Conservation (phyloP, 2,888 invertebrate genomes). For the Drosophila anceps region DNA sequence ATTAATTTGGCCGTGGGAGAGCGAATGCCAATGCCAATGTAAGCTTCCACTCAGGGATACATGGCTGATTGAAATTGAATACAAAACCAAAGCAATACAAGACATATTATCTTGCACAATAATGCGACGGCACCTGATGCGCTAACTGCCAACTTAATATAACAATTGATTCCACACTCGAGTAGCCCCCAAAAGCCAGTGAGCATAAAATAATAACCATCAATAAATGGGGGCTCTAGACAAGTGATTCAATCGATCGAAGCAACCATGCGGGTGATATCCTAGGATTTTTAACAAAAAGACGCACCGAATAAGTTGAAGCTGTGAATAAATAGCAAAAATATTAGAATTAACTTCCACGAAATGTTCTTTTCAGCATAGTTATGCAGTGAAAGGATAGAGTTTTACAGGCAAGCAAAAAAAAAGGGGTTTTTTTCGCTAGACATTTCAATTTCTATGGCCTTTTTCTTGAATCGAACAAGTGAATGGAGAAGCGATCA, state of each 20-base stretch:
- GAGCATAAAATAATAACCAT: slow-evolving; percentile 3
- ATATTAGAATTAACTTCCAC: slow-evolving; percentile 69
- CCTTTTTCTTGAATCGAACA: slow-evolving; percentile 37
- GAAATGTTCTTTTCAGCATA: slow-evolving; percentile 60
- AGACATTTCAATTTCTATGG: slow-evolving; percentile 46
- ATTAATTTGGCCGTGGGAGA: slow-evolving; percentile 58
- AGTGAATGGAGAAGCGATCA: slow-evolving; percentile 59
- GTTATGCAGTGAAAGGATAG: slow-evolving; percentile 13
- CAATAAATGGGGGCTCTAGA: slow-evolving; percentile 46
- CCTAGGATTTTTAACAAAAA: slow-evolving; percentile 34
- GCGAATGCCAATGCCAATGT: slow-evolving; percentile 27
- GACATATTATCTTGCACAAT: slow-evolving; percentile 54
- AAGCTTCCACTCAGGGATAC: slow-evolving; percentile 65
- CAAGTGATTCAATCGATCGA: slow-evolving; percentile 44
- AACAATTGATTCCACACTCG: slow-evolving; percentile 61
- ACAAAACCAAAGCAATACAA: slow-evolving; percentile 53
- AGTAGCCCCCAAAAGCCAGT: slow-evolving; percentile 31
- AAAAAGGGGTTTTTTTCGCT: slow-evolving; percentile 29
- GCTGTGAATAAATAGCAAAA: slow-evolving; percentile 64
- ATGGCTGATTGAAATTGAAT: slow-evolving; percentile 76
- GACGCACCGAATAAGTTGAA: slow-evolving; percentile 12
- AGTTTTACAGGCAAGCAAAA: slow-evolving; percentile 38
- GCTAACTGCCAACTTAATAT: slow-evolving; percentile 47
- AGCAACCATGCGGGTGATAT: slow-evolving; percentile 68
- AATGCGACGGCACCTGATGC: slow-evolving; percentile 71